Percentiles rank a stretch among this genome's conserved stretches.
These are phyloP conservation scores for Monopis laevigella DNA, from an alignment of 2,888 invertebrate species.

Conservation along the genomic window DNA sequence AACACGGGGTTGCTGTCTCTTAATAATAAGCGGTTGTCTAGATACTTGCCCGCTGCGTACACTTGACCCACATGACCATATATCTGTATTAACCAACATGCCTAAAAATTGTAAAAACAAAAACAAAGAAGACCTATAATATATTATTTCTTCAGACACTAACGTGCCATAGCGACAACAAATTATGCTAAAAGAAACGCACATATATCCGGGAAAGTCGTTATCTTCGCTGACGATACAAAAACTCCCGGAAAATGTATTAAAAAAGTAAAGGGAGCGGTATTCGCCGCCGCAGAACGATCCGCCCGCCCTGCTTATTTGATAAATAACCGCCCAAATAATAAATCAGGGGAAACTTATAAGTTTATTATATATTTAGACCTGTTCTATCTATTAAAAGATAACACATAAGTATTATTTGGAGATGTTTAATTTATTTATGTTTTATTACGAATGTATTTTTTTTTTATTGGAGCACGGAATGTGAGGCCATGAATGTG, in stretches of 20 bases:
- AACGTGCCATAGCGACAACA: constrained; percentile 29
- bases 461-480: background rate
- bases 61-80: too few relatives aligned
- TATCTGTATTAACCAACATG: too few relatives aligned
- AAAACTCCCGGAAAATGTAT: constrained; percentile 40
- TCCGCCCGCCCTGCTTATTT: constrained; percentile 33
- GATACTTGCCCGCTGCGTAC: too few relatives aligned
- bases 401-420: too few relatives aligned
- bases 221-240: constrained; percentile 44
- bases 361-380: constrained; percentile 20
- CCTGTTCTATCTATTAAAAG: constrained; percentile 21
- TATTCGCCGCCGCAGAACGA: constrained; percentile 22
- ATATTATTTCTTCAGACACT: too few relatives aligned
- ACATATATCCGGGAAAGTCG: constrained; percentile 31
- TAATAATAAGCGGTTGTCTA: too few relatives aligned
- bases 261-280: constrained; percentile 26
- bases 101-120: too few relatives aligned
- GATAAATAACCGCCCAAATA: constrained; percentile 43
- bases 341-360: constrained; percentile 35
- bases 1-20: too few relatives aligned
- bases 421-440: background rate
- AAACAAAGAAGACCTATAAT: too few relatives aligned
- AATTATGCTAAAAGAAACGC: constrained; percentile 35
- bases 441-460: background rate
- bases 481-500: too few relatives aligned